Percentiles rank a stretch among this genome's conserved stretches.
Evolutionary conservation across 2,888 invertebrate genomes (phyloP).

Genomic region (Barypeithes pellucidus): DNA sequence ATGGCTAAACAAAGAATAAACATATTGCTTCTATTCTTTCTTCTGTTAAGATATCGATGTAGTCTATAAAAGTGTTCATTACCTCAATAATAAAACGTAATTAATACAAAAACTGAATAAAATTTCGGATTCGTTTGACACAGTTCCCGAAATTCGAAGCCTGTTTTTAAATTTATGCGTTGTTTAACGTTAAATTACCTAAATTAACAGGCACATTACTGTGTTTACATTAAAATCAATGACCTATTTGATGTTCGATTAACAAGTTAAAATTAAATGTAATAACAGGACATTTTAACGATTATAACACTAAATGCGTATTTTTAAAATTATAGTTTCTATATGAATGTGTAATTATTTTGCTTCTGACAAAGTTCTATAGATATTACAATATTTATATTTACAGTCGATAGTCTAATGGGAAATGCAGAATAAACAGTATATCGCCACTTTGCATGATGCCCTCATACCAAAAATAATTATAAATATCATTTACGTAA

Average conservation of each 20-base stretch:
- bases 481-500: constrained; percentile 15
- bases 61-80: too few relatives aligned
- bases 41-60: too few relatives aligned
- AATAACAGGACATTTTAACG: neutral
- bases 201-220: neutral
- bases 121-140: neutral
- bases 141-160: neutral
- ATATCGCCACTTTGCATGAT: constrained; percentile 3
- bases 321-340: too few relatives aligned
- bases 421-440: neutral
- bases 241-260: constrained; percentile 2
- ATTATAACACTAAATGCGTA: neutral
- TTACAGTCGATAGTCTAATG: neutral
- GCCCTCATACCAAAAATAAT: constrained; percentile 1
- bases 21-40: too few relatives aligned
- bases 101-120: neutral
- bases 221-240: constrained; percentile 15
- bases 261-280: neutral
- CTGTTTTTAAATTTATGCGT: constrained; percentile 4
- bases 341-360: too few relatives aligned
- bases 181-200: neutral
- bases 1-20: too few relatives aligned
- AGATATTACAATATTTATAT: constrained; percentile 10
- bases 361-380: too few relatives aligned
- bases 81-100: too few relatives aligned